Base-by-base conservation (phyloP, 2,113 vertebrate species). In the Hoplias malabaricus region DNA sequence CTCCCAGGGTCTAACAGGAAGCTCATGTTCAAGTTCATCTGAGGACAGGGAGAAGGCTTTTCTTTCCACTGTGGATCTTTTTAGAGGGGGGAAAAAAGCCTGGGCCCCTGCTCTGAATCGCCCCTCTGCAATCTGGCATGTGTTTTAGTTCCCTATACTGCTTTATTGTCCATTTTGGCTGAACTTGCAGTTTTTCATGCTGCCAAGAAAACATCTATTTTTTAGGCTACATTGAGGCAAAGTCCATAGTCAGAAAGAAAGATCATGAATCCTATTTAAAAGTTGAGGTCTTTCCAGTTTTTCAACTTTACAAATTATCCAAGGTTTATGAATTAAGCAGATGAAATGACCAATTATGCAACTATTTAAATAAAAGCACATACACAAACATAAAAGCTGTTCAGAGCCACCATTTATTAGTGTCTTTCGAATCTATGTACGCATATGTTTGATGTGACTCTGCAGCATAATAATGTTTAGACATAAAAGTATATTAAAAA, bases 11-110 rank as follows among this genome's bases (percentile, higher is more conserved):
- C 90, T 90, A 93, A 94, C 93, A 94, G 92, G 94, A 94, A 94
- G 92, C 92, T 92, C 90, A 91, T 91, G 89, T 90, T 83, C 84
- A 84, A 92, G 94, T 95, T 95, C 94, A 95, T 90, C 90, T 88
- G 90, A 94, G 94, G 94, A 95, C 93, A 94, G 87, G 93, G 89
- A 93, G 90, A 91, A 88, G 87, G 90, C 88, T 92, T 94, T 94
- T 93, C 88, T 86, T 93, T 94, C 93, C 93, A 92, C 54, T 90
- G 91, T 93, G 93, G 94, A 94, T 94, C 93, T 92, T 89, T 92
- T 88, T 73, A 86, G 86, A 84, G 87, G 78, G 40, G 68, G 40
- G 76, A 63, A 79, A 56, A 69, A 67, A 77, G 87, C 87, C 86
- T 88, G 89, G 89, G 91, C 83, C 84, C 80, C 89, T 91, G 93